Base-by-base conservation (phyloP, 2,113 vertebrate species). In the Syrrhaptes paradoxus region DNA sequence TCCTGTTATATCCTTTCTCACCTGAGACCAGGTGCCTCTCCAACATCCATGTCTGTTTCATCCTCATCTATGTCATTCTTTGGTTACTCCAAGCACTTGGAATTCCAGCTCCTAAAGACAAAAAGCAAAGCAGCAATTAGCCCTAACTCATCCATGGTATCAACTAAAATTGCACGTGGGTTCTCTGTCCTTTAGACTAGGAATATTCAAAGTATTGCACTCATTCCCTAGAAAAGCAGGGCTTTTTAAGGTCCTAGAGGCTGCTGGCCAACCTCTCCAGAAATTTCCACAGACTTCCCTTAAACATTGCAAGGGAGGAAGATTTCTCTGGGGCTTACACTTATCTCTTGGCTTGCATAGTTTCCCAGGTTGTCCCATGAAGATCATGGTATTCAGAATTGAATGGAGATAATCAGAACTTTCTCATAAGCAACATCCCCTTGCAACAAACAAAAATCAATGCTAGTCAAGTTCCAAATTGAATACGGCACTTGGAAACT, bases 61-160 rank as follows among this genome's bases (percentile, higher is more conserved):
- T 66, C 58, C 59, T 80, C 59, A 58, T 55, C 10, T 0, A 41
- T 41, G 41, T 41, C 41, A 41, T 41, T 41, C 41, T 41, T 41
- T 41, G 41, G 41, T 41, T 48, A 9, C 51, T 80, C 58, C 7
- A 9, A 71, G 31, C 61, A 72, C 1, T 1, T 20, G 11, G 43
- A 84, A 90, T 73, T 80, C 51, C 77, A 91, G 67, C 71, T 92
- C 63, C 88, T 92, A 73, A 87, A 85, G 46, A 57, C 28, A 80
- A 63, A 57, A 73, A 80, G 48, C 11, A 34, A 80, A 80, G 43
- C 49, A 86, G 43, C n/a, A 90, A 58, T 94, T 62, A 94, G 71
- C 36, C 31, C 51, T 88, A 55, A 73, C 32, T 3, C 26, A 83
- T 46, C 1, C 38, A 10, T 25, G 38, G 55, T 26, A 75, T 38